These are phyloP conservation scores for Drosophila busckii DNA, from an alignment of 1,140 invertebrate genomes.

Conservation along the genomic window DNA sequence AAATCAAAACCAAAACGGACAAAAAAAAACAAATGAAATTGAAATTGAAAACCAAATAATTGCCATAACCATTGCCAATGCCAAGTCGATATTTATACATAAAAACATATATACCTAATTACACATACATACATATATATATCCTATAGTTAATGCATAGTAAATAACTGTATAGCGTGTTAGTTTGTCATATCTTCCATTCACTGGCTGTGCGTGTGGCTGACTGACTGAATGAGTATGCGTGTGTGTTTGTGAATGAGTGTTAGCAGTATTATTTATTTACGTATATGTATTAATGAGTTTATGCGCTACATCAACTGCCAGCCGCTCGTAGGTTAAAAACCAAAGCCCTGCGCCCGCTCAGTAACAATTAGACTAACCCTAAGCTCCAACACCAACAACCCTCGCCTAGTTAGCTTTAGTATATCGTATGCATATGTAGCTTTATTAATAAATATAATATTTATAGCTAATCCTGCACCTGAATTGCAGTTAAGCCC, in stretches of 20 bases:
- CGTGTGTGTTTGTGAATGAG: constrained; percentile 22
- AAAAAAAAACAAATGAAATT: constrained; percentile 3
- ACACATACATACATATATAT: constrained; percentile 28
- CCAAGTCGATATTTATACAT: constrained; percentile 10
- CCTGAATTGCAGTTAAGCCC: constrained; percentile 34
- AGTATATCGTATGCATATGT: constrained; percentile 28
- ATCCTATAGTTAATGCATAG: constrained; percentile 57
- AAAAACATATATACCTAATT: constrained; percentile 8
- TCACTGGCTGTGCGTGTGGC: constrained; percentile 55
- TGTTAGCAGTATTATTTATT: constrained; percentile 67
- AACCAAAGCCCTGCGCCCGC: no score
- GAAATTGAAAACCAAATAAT: constrained; percentile 36
- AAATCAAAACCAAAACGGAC: constrained; percentile 10
- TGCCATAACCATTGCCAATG: constrained; percentile 62
- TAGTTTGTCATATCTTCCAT: constrained; percentile 62
- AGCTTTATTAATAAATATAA: constrained; percentile 33
- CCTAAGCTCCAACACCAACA: constrained; percentile 4
- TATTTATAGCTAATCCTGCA: constrained; percentile 32
- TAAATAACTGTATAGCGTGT: constrained; percentile 65
- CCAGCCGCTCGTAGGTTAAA: constrained; percentile 46
- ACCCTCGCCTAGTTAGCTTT: constrained; percentile 33
- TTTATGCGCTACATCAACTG: constrained; percentile 58
- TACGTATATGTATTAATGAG: constrained; percentile 16
- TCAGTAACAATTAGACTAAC: no score
- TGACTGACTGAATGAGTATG: constrained; percentile 16